Evolutionary conservation across 1,140 invertebrate species (phyloP).

Genomic region (Bombus cullumanus): DNA sequence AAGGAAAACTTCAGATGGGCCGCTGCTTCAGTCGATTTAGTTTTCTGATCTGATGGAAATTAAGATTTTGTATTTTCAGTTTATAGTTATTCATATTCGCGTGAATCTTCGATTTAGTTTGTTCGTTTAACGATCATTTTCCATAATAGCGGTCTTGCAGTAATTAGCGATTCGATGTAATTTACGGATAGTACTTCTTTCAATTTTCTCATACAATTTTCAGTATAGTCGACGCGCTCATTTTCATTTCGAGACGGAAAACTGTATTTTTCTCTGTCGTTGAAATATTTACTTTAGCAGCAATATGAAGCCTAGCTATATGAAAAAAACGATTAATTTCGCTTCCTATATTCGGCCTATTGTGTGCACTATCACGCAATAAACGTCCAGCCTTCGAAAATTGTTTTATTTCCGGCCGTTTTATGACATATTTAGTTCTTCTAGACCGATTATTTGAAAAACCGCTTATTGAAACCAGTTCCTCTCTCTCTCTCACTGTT

Average conservation of each 20-base stretch:
- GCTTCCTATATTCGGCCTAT: background rate
- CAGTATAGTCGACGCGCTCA: background rate
- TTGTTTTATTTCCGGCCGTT: background rate
- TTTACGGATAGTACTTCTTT: background rate
- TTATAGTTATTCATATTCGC: no score
- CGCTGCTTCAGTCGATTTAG: no score
- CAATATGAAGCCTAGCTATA: background rate
- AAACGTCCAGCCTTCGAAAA: background rate
- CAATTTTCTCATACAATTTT: background rate
- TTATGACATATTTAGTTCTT: background rate
- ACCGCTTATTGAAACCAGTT: background rate
- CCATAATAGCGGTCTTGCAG: background rate
- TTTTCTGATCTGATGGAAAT: no score
- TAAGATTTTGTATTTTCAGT: no score
- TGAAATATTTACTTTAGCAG: background rate
- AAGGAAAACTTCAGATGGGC: rapidly evolving
- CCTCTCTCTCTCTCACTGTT: background rate
- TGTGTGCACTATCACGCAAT: background rate
- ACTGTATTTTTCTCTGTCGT: background rate
- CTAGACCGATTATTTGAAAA: background rate
- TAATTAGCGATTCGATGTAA: background rate
- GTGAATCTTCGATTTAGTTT: no score
- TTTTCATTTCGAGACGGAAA: background rate
- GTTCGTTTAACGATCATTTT: background rate
- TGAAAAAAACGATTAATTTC: conserved; percentile 4